A percentile compares a stretch with the other conserved stretches of the same genome.
Conservation (phyloP, 2,797 vertebrate genomes). For the Adelosebastes latens region DNA sequence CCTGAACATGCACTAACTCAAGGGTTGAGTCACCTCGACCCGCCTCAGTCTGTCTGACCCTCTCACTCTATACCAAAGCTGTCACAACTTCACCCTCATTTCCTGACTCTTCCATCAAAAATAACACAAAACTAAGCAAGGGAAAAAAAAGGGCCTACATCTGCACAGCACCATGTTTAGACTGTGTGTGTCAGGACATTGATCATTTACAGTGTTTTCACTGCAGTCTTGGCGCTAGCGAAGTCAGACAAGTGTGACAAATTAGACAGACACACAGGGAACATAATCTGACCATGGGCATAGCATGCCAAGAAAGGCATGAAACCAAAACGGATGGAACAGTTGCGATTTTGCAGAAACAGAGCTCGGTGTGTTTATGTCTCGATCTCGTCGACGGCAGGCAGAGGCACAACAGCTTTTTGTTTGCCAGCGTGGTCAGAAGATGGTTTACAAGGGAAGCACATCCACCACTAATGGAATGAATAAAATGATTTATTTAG, state of each 20-base stretch:
- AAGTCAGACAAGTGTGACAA: conserved; percentile 40
- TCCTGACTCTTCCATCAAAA: not conserved
- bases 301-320: conserved; percentile 31
- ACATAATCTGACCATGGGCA: conserved; percentile 29
- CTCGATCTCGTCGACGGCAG: conserved; percentile 37
- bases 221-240: conserved; percentile 10
- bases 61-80: not conserved
- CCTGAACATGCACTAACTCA: not conserved
- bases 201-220: conserved; percentile 39
- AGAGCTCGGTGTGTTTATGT: conserved; percentile 18
- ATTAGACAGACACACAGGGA: conserved; percentile 48
- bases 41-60: not conserved
- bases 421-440: conserved; percentile 75
- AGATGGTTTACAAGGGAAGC: conserved; percentile 78
- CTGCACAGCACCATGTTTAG: not conserved
- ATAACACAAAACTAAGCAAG: not conserved
- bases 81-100: conserved; percentile 20
- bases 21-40: conserved; percentile 24
- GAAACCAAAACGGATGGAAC: conserved; percentile 54
- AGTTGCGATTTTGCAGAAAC: conserved; percentile 38
- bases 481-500: conserved; percentile 88
- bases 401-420: conserved; percentile 60
- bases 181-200: conserved; percentile 13
- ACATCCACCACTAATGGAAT: conserved; percentile 83
- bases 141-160: not conserved